Evolutionary conservation across 2,113 vertebrate genomes (phyloP), one percentile per base, ranked within the genome.

Genomic region (Prionailurus bengalensis): DNA sequence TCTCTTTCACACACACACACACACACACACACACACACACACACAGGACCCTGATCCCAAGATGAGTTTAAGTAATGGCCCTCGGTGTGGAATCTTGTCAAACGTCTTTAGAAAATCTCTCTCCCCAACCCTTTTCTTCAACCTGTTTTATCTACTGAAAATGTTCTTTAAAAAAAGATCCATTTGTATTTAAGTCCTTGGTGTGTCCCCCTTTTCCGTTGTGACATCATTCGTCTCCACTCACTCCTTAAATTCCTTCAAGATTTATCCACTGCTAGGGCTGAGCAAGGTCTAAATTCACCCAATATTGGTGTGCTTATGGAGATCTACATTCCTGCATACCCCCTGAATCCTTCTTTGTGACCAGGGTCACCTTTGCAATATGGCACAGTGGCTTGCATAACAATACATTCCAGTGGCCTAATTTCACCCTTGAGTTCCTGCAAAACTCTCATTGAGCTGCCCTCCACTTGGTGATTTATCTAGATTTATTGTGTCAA

Each of bases 341-440:
- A 15, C 16, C 61, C 33, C 33, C 7, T 1, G 36, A 85, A 33
- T 91, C 71, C 87, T 93, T 90, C 92, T 93, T 95, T 48, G 25
- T 66, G 36, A 89, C 91, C 84, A 94, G 73, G 84, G 97, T 96
- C 96, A 96, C 91, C 95, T 96, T 96, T 95, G 95, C 97, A 94
- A 21, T 96, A 80, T 94, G 80, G 74, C 80, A 90, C 31, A 42
- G 58, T 55, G 39, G 25, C 74, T 94, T 92, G 89, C 88, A 80
- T 98, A 92, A 73, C 96, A 95, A 92, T 94, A 87, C 80, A 96
- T 96, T 97, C 68, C 91, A 94, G 61, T 73, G 83, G 83, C 74
- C 96, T 97, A 94, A 97, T 98, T 97, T 98, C 97, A 98, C 88
- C 95, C 97, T 95, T 92, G 88, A 97, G 55, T 95, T 97, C 97